Conservation (phyloP, 2,113 vertebrate species). For the Microcebus murinus region DNA sequence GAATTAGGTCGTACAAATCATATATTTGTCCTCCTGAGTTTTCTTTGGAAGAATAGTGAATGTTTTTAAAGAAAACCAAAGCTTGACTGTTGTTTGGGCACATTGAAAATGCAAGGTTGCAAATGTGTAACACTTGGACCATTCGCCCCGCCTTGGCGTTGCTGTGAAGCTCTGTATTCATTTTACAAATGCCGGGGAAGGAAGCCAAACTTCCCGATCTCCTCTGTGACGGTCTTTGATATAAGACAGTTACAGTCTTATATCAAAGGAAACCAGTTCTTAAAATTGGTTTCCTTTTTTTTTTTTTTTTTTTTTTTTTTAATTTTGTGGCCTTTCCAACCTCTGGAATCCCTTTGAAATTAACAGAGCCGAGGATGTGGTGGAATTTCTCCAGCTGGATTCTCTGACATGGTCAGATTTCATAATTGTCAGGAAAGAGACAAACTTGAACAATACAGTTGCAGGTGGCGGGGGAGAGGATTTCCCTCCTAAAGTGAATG, state of each 20-base stretch:
- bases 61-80: not conserved
- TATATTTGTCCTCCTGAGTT: not conserved
- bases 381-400: not conserved
- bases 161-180: not conserved
- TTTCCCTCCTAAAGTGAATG: not conserved
- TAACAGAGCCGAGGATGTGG: fast-evolving
- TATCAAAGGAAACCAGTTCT: too few relatives aligned
- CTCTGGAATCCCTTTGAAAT: not conserved
- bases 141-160: fast-evolving
- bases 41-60: not conserved
- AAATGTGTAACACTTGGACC: fast-evolving
- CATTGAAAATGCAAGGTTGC: not conserved
- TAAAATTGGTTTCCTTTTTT: not conserved
- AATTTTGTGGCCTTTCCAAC: not conserved
- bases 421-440: not conserved
- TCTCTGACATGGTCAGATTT: not conserved
- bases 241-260: too few relatives aligned
- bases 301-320: not conserved
- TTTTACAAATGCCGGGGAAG: not conserved
- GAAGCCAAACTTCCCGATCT: not conserved
- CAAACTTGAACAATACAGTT: not conserved
- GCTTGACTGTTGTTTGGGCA: fast-evolving
- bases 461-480: not conserved
- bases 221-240: not conserved
- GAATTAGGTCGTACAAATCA: not conserved